Conservation (phyloP, 2,797 vertebrate species). For the Gephyroberyx darwinii region DNA sequence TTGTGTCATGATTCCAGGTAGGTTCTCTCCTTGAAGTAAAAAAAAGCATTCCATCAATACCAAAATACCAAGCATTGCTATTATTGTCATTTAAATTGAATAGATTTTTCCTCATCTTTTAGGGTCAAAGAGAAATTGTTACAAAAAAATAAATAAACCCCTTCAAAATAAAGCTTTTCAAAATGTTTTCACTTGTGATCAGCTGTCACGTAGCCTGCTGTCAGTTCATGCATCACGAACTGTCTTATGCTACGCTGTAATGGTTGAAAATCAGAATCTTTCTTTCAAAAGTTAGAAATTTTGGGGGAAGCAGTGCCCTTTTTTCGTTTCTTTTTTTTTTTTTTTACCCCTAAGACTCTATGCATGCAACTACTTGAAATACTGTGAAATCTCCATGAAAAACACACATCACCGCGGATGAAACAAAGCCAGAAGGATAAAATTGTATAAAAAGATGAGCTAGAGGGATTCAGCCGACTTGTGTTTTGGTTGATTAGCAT, state of each 20-base stretch:
- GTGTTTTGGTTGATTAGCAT: background rate
- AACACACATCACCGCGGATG: slow-evolving; percentile 27
- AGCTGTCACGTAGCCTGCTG: background rate
- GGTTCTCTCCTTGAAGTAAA: no score
- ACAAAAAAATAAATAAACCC: no score
- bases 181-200: slow-evolving; percentile 7
- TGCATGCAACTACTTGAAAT: slow-evolving; percentile 67
- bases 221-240: slow-evolving; percentile 21
- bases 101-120: no score
- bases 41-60: no score
- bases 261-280: no score
- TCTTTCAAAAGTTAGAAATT: slow-evolving; percentile 28
- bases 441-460: slow-evolving; percentile 12
- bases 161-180: slow-evolving; percentile 3
- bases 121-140: no score
- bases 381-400: slow-evolving; percentile 54
- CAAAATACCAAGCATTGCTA: no score
- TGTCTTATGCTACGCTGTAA: background rate
- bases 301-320: slow-evolving; percentile 28
- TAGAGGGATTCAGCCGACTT: slow-evolving; percentile 35
- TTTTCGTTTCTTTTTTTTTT: slow-evolving; percentile 18
- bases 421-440: slow-evolving; percentile 56
- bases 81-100: no score
- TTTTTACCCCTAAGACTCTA: background rate
- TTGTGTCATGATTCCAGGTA: no score